Percentiles rank a stretch among this genome's conserved stretches.
phyloP scores from a whole-genome alignment of 2,797 vertebrate species.

The Gila robusta region DNA sequence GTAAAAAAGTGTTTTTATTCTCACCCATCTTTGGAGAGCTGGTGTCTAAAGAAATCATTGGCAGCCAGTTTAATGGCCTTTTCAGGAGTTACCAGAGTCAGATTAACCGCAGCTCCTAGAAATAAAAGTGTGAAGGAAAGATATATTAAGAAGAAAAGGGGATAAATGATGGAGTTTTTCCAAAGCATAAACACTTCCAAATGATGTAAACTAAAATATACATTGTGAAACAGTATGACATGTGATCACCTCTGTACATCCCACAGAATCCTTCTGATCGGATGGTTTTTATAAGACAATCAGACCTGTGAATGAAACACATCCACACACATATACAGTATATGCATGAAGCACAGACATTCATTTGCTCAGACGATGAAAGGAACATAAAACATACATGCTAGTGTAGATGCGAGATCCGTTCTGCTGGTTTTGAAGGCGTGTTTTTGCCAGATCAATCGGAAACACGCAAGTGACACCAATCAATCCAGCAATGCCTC shows the following conservation, averaged over 20 bases:
- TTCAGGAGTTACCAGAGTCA: slow-evolving; percentile 87
- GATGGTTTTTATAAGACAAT: slow-evolving; percentile 87
- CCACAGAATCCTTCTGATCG: slow-evolving; percentile 86
- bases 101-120: slow-evolving; percentile 85
- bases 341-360: neutral
- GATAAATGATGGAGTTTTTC: neutral
- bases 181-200: neutral
- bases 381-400: slow-evolving; percentile 77
- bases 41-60: slow-evolving; percentile 86
- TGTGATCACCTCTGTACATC: slow-evolving; percentile 81
- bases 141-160: neutral
- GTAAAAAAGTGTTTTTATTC: slow-evolving; percentile 27
- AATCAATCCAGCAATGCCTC: slow-evolving; percentile 85
- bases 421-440: slow-evolving; percentile 87
- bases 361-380: neutral
- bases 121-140: neutral
- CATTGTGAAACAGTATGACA: neutral
- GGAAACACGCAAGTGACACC: slow-evolving; percentile 89
- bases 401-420: slow-evolving; percentile 83
- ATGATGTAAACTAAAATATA: neutral
- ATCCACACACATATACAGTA: neutral
- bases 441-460: slow-evolving; percentile 86
- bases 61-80: slow-evolving; percentile 88
- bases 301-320: slow-evolving; percentile 75
- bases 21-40: slow-evolving; percentile 85